These are phyloP conservation scores for Tauraco hartlaubi DNA, from an alignment of 2,797 vertebrate species.

Conservation along the genomic window DNA sequence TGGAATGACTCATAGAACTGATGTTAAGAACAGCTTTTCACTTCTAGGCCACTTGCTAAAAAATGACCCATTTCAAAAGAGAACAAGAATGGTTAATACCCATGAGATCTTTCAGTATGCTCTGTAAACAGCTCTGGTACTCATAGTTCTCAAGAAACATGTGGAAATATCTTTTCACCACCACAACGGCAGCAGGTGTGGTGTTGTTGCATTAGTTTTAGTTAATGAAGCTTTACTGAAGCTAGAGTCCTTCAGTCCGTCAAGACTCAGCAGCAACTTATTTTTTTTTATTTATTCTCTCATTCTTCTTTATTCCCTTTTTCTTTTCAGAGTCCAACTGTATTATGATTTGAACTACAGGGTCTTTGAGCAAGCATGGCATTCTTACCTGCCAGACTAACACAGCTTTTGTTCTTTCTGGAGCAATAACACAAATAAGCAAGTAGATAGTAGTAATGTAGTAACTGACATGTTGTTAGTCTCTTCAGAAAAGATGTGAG, in stretches of 20 bases:
- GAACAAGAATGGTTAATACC: neutral
- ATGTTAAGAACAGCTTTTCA: neutral
- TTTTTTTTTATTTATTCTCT: neutral
- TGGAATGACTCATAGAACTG: slow-evolving; percentile 6
- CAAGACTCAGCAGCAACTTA: neutral
- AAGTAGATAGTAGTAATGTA: neutral
- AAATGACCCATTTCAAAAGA: neutral
- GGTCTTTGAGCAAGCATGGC: neutral
- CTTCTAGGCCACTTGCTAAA: neutral
- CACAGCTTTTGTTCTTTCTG: neutral
- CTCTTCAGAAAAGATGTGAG: neutral
- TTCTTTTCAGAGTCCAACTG: neutral
- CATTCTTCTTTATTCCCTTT: neutral
- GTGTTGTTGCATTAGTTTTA: neutral
- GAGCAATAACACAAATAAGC: neutral
- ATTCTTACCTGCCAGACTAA: neutral
- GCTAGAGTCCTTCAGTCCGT: neutral
- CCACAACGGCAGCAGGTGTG: neutral
- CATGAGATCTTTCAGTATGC: neutral
- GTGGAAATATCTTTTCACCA: neutral
- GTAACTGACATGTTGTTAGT: neutral
- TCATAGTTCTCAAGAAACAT: neutral
- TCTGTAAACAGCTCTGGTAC: neutral
- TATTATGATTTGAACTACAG: neutral
- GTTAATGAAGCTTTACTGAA: neutral